Base-by-base conservation (phyloP, 2,797 vertebrate genomes). In the Luscinia megarhynchos region DNA sequence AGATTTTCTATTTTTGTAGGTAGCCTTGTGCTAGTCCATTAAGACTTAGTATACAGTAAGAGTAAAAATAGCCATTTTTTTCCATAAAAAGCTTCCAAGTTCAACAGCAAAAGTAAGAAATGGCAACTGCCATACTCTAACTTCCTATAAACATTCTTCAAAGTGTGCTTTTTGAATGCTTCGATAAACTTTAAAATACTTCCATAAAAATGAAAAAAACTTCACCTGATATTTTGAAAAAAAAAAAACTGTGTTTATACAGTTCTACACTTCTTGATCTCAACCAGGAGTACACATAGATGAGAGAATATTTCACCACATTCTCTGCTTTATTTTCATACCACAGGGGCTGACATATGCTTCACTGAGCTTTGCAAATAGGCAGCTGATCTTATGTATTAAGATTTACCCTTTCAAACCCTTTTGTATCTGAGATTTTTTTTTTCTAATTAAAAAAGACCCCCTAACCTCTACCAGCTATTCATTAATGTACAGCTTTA, bases 321-420 rank as follows among this genome's bases (percentile, higher is more conserved):
- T 40, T 61, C 36, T 30, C 22, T 70, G 29, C 15, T 82, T 55
- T 41, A 73, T 93, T 96, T 97, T 89, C 64, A 75, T 53, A 94
- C 18, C 38, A 68, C 43, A 50, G 26, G 36, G 55, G 23, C 27
- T 83, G 53, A 76, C 24, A 73, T 43, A 75, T 12, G 53, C 21
- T 53, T 82, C 68, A 63, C 13, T 74, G 22, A 64, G 63, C 46
- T 75, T 94, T 87, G 67, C 73, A 80, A 22, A 79, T 2, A 72
- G 30, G 27, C 23, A 70, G 63, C 36, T 84, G 36, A 93, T 84
- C 13, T 62, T 32, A 63, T 54, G 34, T 58, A 59, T 34, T 89
- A 53, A 75, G 48, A 85, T 81, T 80, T 84, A 90, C 46, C 5
- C 38, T 66, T 62, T 79, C 34, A 85, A 36, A 58, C 11, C 9